These are phyloP conservation scores for Chlorops oryzae DNA, from an alignment of 1,140 invertebrate species.

Conservation along the genomic window DNA sequence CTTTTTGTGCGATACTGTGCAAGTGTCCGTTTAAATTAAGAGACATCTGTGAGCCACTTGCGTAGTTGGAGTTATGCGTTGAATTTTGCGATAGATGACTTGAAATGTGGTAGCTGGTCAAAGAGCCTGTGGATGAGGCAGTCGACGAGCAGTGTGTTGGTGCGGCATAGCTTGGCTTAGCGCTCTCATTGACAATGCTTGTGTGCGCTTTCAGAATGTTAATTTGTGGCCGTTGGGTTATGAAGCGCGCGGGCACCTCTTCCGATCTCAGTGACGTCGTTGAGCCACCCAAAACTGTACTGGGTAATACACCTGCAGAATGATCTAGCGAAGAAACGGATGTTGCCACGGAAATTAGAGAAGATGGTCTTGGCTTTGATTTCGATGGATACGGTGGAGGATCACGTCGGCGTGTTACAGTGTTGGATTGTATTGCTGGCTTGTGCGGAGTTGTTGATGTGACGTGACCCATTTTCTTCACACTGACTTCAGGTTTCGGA, in stretches of 20 bases:
- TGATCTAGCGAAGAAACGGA: conserved; percentile 16
- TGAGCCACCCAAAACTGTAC: conserved; percentile 20
- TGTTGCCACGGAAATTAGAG: conserved; percentile 37
- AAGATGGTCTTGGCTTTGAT: conserved; percentile 47
- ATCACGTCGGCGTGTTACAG: conserved; percentile 33
- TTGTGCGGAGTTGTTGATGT: conserved; percentile 3
- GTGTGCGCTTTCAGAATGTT: conserved; percentile 63
- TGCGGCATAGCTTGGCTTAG: conserved; percentile 51
- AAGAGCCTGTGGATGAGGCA: conserved; percentile 33
- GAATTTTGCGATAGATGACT: conserved; percentile 30
- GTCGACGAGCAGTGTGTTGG: conserved; percentile 42
- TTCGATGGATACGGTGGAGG: conserved; percentile 54
- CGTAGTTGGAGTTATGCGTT: conserved; percentile 38
- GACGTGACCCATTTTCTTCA: conserved; percentile 8
- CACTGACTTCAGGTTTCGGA: neutral
- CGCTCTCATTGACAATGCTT: conserved; percentile 50
- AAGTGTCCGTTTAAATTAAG: conserved; percentile 17
- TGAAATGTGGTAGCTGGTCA: conserved; percentile 31
- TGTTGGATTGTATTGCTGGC: conserved; percentile 8
- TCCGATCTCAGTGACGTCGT: conserved; percentile 47
- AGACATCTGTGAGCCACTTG: conserved; percentile 31
- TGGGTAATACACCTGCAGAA: conserved; percentile 12
- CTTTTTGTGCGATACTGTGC: conserved; percentile 11
- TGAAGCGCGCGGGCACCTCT: conserved; percentile 60
- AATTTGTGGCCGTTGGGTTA: conserved; percentile 61